phyloP scores from a whole-genome alignment of 2,113 vertebrate species.

The Halichoeres trimaculatus region DNA sequence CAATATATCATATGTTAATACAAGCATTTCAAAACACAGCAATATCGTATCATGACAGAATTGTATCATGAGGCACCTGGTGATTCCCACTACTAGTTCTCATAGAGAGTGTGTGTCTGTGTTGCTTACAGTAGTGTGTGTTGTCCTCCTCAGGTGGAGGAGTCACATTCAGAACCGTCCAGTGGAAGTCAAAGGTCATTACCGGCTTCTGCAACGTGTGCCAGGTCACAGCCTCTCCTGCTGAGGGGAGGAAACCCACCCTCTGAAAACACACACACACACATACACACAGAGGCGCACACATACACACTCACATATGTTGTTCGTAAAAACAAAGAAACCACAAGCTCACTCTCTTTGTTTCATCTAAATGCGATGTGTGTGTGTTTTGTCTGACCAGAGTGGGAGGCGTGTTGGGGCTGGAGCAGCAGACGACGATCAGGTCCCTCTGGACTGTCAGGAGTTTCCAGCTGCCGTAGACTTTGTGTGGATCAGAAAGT shows the following conservation, averaged over 20 bases:
- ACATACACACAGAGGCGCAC: too few relatives aligned
- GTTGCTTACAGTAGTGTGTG: constrained; percentile 72
- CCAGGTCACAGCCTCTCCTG: constrained; percentile 76
- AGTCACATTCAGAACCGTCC: constrained; percentile 80
- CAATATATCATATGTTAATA: too few relatives aligned
- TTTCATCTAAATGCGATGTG: background rate
- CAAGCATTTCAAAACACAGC: too few relatives aligned
- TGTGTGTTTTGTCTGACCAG: constrained; percentile 71
- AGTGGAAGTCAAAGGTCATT: constrained; percentile 77
- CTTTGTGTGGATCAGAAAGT: constrained; percentile 2
- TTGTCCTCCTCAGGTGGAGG: constrained; percentile 81
- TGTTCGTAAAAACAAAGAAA: background rate
- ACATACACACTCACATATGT: constrained; percentile 13
- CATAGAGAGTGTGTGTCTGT: background rate
- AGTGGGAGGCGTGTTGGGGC: constrained; percentile 81
- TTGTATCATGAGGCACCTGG: too few relatives aligned
- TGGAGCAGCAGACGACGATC: constrained; percentile 84
- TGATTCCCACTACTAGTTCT: too few relatives aligned
- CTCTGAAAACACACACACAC: constrained; percentile 68
- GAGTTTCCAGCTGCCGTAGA: constrained; percentile 81
- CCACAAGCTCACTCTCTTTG: rapidly evolving
- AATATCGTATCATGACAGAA: too few relatives aligned
- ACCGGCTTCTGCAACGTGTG: constrained; percentile 71
- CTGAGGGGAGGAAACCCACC: constrained; percentile 76
- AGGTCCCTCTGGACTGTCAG: constrained; percentile 82